Evolutionary conservation across 2,888 invertebrate genomes (phyloP).

Genomic region (Biston stratarius): DNA sequence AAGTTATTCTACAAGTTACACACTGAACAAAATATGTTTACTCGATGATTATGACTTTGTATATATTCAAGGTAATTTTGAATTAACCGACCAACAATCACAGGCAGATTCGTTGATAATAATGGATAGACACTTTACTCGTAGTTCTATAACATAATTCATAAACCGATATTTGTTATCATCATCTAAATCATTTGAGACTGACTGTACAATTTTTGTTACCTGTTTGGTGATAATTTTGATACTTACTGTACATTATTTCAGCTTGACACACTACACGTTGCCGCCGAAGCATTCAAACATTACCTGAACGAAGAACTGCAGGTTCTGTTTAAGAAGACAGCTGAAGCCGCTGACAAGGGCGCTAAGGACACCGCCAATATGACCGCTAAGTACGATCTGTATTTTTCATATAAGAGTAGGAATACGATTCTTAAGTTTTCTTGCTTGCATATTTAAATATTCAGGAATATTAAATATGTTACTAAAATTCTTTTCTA

Average conservation of each 20-base stretch:
- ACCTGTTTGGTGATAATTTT: not conserved
- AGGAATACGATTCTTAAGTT: not conserved
- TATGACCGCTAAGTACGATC: constrained; percentile 85
- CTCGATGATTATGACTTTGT: too few species aligned
- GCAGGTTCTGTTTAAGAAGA: constrained; percentile 61
- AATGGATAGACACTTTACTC: too few species aligned
- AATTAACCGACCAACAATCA: too few species aligned
- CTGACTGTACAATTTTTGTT: not conserved
- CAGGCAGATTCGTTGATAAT: too few species aligned
- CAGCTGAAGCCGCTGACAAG: constrained; percentile 70
- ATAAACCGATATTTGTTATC: too few species aligned
- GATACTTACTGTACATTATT: constrained; percentile 14
- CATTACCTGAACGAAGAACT: constrained; percentile 57
- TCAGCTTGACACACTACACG: constrained; percentile 86
- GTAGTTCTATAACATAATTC: too few species aligned
- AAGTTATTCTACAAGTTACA: constrained; percentile 10
- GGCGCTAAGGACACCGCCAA: constrained; percentile 81
- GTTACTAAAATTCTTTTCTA: too few species aligned
- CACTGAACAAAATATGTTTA: too few species aligned
- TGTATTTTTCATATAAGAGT: not conserved
- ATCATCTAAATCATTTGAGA: too few species aligned
- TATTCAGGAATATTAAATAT: not conserved
- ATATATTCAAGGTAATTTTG: too few species aligned
- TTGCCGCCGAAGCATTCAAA: constrained; percentile 74
- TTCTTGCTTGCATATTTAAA: not conserved